Evolutionary conservation across 2,888 invertebrate genomes (phyloP).

Genomic region (Stenolophus ochropezus): DNA sequence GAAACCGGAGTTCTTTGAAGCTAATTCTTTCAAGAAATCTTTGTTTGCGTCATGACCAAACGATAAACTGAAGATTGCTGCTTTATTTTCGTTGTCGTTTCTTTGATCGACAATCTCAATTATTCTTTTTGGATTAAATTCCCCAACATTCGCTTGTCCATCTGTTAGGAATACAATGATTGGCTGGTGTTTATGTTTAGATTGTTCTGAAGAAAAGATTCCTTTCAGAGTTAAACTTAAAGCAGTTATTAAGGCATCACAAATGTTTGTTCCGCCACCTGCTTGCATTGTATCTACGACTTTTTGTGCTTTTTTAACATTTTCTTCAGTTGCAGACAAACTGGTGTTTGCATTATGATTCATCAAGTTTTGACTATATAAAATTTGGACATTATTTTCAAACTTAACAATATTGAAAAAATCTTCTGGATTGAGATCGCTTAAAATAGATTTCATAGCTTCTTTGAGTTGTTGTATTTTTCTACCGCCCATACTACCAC

Average conservation of each 20-base stretch:
- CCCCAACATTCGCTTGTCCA: constrained; percentile 67
- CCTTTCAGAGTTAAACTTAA: constrained; percentile 70
- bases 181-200: constrained; percentile 74
- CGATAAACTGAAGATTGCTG: constrained; percentile 71
- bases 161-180: constrained; percentile 65
- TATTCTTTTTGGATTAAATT: constrained; percentile 60
- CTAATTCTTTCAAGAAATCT: constrained; percentile 71
- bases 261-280: constrained; percentile 77
- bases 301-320: constrained; percentile 74
- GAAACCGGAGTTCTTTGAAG: constrained; percentile 72
- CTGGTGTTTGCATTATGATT: constrained; percentile 66
- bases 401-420: constrained; percentile 80
- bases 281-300: constrained; percentile 74
- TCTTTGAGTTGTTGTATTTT: constrained; percentile 73
- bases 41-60: constrained; percentile 73
- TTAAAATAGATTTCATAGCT: constrained; percentile 78
- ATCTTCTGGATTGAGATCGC: constrained; percentile 76
- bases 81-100: constrained; percentile 31
- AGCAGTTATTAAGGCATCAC: constrained; percentile 74
- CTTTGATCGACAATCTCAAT: constrained; percentile 14
- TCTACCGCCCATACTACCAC: constrained; percentile 74
- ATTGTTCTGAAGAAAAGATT: not conserved
- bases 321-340: constrained; percentile 73
- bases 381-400: constrained; percentile 46
- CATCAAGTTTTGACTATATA: constrained; percentile 54